Evolutionary conservation across 2,113 vertebrate genomes (phyloP), one percentile per base, ranked within the genome.

Genomic region (Pseudorasbora parva): DNA sequence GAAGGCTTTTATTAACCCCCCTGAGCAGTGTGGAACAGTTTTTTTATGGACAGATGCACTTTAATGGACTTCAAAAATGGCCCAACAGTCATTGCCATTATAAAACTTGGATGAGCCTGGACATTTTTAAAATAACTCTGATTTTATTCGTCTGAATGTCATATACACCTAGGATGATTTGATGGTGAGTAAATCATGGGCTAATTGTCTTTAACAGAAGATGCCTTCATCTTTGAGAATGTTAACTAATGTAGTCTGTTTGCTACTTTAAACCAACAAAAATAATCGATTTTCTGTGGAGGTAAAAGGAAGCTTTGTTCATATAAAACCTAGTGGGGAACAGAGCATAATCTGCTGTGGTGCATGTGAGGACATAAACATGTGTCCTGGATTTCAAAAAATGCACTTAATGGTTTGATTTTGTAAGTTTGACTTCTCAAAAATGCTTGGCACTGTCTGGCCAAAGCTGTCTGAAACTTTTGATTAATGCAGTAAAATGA

Each of bases 401-500:
- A 79, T 79, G 25, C 23, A 47, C 23, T 30, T 47, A 49, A 79
- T 7, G 14, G 14, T 27, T 0, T 27, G 2, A 8, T 8, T 23
- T 37, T 59, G 7, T 62, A 15, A 25, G 30, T 77, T 57, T 57
- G 49, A 21, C 51, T 12, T 76, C 49, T 77, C 43, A 74, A 19
- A 62, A 9, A 60, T 19, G 4, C 60, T 60, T 54, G 71, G 45
- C 25, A 10, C 23, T 30, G 45, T 17, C 72, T 7, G 12, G 69
- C 69, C 41, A 72, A 47, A 45, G n/a, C 41, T 47, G 10, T 47
- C 5, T 14, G 33, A 72, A 15, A 47, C 12, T 0, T 8, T 33
- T 72, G 41, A 72, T 72, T 77, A 41, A 77, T 77, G 33, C 27
- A 23, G 21, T 54, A 33, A 74, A 74, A 54, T 30, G 8, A 74